phyloP scores from a whole-genome alignment of 2,888 invertebrate genomes.

The Plebejus argus region DNA sequence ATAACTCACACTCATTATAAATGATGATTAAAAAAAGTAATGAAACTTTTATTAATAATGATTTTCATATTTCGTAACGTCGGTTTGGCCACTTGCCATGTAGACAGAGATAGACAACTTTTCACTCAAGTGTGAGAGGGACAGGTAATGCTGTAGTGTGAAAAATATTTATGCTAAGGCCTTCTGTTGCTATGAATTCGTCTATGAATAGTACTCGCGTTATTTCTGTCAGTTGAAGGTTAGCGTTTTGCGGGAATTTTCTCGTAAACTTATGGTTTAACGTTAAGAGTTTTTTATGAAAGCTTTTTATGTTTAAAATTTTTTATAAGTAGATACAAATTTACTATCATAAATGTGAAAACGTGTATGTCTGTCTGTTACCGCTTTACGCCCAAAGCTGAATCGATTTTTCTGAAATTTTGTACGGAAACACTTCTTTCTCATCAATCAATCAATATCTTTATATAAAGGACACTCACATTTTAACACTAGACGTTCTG shows the following conservation, averaged over 20 bases:
- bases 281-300: background rate
- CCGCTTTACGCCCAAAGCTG: too few relatives aligned
- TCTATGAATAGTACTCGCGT: conserved; percentile 67
- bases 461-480: too few relatives aligned
- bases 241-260: conserved; percentile 51
- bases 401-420: too few relatives aligned
- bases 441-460: too few relatives aligned
- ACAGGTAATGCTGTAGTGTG: conserved; percentile 75
- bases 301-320: background rate
- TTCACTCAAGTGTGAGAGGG: conserved; percentile 64
- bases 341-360: too few relatives aligned
- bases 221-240: conserved; percentile 75
- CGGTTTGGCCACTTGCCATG: conserved; percentile 69
- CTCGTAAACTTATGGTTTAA: conserved; percentile 45
- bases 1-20: conserved; percentile 19
- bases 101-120: conserved; percentile 61
- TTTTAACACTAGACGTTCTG: too few relatives aligned
- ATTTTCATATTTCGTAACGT: conserved; percentile 77
- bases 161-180: conserved; percentile 79
- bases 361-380: too few relatives aligned
- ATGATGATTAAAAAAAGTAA: conserved; percentile 42
- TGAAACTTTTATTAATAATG: conserved; percentile 59
- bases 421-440: too few relatives aligned
- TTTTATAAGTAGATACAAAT: too few relatives aligned
- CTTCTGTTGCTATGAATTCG: conserved; percentile 68